phyloP scores from a whole-genome alignment of 2,888 invertebrate genomes.

The Drosophila peninsularis region DNA sequence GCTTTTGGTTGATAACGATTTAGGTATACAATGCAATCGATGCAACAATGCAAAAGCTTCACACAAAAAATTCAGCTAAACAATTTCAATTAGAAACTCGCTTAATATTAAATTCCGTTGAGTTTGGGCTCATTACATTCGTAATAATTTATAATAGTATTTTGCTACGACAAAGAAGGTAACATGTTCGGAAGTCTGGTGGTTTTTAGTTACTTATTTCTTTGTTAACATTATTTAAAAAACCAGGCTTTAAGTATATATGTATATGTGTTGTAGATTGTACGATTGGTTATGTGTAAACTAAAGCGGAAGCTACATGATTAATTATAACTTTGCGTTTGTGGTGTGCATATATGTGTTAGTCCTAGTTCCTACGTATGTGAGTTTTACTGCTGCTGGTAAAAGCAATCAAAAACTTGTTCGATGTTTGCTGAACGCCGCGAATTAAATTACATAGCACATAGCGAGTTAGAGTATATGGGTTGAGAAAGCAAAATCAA shows the following conservation, averaged over 20 bases:
- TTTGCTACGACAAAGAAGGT: conserved; percentile 60
- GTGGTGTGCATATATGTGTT: conserved; percentile 25
- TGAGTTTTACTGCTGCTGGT: conserved; percentile 42
- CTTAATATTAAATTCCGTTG: conserved; percentile 68
- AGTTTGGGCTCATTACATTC: conserved; percentile 30
- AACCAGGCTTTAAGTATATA: conserved; percentile 49
- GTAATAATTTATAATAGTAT: conserved; percentile 27
- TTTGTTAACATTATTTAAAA: conserved; percentile 44
- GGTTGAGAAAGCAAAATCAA: conserved; percentile 37
- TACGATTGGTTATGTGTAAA: conserved; percentile 31
- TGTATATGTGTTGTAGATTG: conserved; percentile 32
- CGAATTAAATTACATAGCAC: conserved; percentile 57
- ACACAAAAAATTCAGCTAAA: conserved; percentile 59
- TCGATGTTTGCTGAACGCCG: conserved; percentile 66
- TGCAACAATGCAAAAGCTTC: conserved; percentile 49
- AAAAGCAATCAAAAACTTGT: conserved; percentile 69
- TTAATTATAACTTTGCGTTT: conserved; percentile 40
- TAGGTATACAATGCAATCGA: conserved; percentile 44
- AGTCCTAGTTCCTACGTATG: conserved; percentile 25
- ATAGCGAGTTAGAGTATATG: conserved; percentile 42
- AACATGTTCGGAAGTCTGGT: conserved; percentile 80
- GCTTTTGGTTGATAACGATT: conserved; percentile 41
- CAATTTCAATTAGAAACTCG: conserved; percentile 44
- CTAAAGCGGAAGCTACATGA: conserved; percentile 71
- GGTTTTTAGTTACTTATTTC: conserved; percentile 69